Percentiles rank a stretch among this genome's conserved stretches.
Conservation (phyloP, 2,113 vertebrate species). For the Glareola pratincola region DNA sequence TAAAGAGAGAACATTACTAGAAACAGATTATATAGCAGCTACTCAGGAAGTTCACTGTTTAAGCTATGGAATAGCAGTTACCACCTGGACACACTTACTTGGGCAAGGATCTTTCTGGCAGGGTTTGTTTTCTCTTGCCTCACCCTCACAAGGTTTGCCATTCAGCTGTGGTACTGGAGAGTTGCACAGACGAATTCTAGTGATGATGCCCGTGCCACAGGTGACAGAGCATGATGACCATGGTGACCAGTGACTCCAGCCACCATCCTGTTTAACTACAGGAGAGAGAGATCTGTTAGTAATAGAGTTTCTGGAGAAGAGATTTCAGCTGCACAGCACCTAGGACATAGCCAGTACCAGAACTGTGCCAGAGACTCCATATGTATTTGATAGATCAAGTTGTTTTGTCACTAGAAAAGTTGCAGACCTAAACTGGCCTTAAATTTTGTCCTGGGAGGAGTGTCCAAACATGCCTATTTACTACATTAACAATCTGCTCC, state of each 20-base stretch:
- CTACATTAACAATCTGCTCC: neutral
- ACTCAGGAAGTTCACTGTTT: neutral
- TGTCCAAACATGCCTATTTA: neutral
- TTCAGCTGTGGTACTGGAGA: constrained; percentile 97
- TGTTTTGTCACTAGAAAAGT: neutral
- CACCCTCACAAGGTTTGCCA: constrained; percentile 88
- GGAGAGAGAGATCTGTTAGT: neutral
- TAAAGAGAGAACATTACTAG: neutral
- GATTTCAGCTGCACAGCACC: neutral
- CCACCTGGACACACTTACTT: constrained; percentile 75
- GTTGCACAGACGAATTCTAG: constrained; percentile 97
- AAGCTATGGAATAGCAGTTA: neutral
- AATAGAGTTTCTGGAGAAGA: neutral
- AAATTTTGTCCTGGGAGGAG: neutral
- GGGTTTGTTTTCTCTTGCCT: constrained; percentile 89
- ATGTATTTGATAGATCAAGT: neutral
- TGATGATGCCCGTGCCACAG: constrained; percentile 90
- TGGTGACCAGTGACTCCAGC: constrained; percentile 98
- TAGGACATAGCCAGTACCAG: neutral
- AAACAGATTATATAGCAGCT: neutral
- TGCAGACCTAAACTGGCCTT: neutral
- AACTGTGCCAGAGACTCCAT: neutral
- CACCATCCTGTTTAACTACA: constrained; percentile 95
- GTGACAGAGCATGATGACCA: constrained; percentile 98
- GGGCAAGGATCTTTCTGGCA: constrained; percentile 89